These are phyloP conservation scores for Cryptosula pallasiana DNA, from an alignment of 2,888 invertebrate genomes.

Conservation along the genomic window DNA sequence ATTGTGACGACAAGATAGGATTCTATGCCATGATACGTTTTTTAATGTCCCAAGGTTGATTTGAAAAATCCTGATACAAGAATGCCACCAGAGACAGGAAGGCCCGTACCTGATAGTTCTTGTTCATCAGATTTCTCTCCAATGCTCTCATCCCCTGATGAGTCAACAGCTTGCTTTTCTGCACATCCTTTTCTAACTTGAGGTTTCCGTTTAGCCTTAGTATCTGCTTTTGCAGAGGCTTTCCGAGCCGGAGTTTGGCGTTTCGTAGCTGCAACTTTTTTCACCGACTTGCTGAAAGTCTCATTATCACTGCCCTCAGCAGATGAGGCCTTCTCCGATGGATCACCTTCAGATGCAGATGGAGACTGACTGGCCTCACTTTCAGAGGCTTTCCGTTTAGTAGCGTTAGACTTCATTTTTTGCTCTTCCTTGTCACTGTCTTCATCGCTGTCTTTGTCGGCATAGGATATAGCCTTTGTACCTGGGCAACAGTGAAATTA, in stretches of 20 bases:
- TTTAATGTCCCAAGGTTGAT: too few relatives aligned
- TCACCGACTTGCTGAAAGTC: neutral
- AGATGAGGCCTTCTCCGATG: neutral
- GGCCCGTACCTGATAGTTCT: too few relatives aligned
- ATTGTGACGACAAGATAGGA: too few relatives aligned
- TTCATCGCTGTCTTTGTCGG: neutral
- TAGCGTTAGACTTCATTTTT: neutral
- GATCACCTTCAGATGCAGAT: neutral
- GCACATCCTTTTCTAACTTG: neutral
- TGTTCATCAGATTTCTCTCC: constrained; percentile 8
- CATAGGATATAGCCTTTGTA: neutral
- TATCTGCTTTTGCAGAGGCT: neutral
- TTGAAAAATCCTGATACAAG: too few relatives aligned
- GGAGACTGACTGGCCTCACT: neutral
- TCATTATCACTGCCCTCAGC: neutral
- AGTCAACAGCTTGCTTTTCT: neutral
- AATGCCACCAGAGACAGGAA: too few relatives aligned
- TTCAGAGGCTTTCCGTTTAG: neutral
- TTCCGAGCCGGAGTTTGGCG: neutral
- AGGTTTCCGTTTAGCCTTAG: neutral
- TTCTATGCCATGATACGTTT: too few relatives aligned
- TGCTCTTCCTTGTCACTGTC: neutral
- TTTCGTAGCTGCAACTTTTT: neutral
- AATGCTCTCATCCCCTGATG: neutral
- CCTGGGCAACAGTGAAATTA: too few relatives aligned